Evolutionary conservation across 2,113 vertebrate genomes (phyloP), one percentile per base, ranked within the genome.

Genomic region (Rhinoptilus africanus): DNA sequence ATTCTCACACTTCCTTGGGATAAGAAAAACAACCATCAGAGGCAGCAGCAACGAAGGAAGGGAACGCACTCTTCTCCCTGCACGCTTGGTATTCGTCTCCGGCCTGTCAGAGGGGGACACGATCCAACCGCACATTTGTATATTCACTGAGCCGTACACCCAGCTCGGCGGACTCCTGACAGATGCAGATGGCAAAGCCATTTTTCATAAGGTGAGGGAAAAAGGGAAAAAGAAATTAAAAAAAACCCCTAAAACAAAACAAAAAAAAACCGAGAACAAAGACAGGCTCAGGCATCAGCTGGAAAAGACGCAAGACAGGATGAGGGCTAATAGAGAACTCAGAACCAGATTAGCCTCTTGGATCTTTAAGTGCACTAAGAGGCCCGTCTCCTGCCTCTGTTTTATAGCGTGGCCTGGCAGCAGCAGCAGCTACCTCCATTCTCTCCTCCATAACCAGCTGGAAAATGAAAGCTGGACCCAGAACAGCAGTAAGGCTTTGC

Each of bases 171-270:
- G 91, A 45, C 96, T 96, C 90, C 96, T 97, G 97, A 97, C 97
- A 98, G 96, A 96, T 98, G 96, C 96, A 98, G 96, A 97, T 94
- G 95, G 95, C 93, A 98, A 97, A 96, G 88, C 93, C 97, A 97
- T 98, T 98, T 97, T 97, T 98, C 97, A 97, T 94, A 88, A 96
- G 92, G 92, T 89, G 32, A 84, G 73, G 75, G 72, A 20, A 92
- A 78, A 68, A 59, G 20, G 35, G 67, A 22, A 69, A 77, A 85
- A 79, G 3, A 5, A 23, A 17, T 16, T 63, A 64, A n/a, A 32
- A 32, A 60, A 50, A 10, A 34, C n/a, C n/a, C n/a, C n/a, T n/a
- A n/a, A 21, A 26, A 66, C 34, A 88, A 57, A 35, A 43, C 9
- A 35, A 21, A 43, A 10, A 32, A 21, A 63, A n/a, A 50, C 48